A percentile compares a stretch with the other conserved stretches of the same genome.
Conservation (phyloP, 2,888 invertebrate species). For the Trachelus tabidus region DNA sequence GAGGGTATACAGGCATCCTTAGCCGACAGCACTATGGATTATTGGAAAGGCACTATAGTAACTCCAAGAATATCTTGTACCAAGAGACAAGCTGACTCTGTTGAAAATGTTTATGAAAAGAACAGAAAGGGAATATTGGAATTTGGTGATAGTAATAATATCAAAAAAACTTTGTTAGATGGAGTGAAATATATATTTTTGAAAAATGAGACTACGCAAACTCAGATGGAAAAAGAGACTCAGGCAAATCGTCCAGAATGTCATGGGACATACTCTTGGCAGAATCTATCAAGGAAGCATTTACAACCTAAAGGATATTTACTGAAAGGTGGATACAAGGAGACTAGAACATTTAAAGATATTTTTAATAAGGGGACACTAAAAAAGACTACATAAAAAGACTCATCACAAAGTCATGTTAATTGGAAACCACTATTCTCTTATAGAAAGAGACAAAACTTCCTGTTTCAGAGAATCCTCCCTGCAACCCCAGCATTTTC, state of each 20-base stretch:
- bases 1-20: slow-evolving; percentile 38
- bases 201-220: slow-evolving; percentile 41
- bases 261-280: slow-evolving; percentile 41
- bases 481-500: background rate
- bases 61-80: slow-evolving; percentile 11
- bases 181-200: slow-evolving; percentile 26
- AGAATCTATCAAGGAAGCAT: slow-evolving; percentile 35
- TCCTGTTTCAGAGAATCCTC: background rate
- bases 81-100: background rate
- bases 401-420: background rate
- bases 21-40: slow-evolving; percentile 24
- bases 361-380: background rate
- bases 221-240: slow-evolving; percentile 38
- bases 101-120: background rate
- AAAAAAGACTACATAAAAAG: background rate
- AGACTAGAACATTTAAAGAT: background rate
- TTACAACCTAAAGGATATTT: slow-evolving; percentile 15
- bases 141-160: slow-evolving; percentile 1
- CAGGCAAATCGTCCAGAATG: slow-evolving; percentile 38
- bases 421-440: background rate
- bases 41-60: slow-evolving; percentile 34
- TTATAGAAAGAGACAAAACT: background rate
- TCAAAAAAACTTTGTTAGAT: background rate
- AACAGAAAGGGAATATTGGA: background rate
- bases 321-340: background rate